Evolutionary conservation across 2,797 vertebrate species (phyloP).

Genomic region (Xiphophorus birchmanni): DNA sequence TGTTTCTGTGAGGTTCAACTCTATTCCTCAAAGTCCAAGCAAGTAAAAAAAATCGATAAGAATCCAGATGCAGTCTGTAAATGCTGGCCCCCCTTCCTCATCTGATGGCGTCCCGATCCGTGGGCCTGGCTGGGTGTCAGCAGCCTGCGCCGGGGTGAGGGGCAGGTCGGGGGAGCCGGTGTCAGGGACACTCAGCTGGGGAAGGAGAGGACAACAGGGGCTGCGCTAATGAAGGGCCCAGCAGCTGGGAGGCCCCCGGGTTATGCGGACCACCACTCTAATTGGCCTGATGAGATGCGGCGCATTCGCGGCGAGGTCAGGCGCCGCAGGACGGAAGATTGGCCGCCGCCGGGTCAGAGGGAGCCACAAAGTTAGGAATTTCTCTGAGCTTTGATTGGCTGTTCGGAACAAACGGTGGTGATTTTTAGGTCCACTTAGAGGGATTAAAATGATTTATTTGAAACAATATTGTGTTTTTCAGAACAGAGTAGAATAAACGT

Average conservation of each 20-base stretch:
- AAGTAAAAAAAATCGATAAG: not conserved
- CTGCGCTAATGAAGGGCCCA: conserved; percentile 66
- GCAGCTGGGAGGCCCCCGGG: conserved; percentile 52
- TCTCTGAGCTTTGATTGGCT: not conserved
- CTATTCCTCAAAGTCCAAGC: conserved; percentile 1
- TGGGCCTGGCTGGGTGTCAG: conserved; percentile 43
- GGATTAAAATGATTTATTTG: not conserved
- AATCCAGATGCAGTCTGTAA: conserved; percentile 15
- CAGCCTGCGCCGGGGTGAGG: conserved; percentile 42
- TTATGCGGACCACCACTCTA: conserved; percentile 54
- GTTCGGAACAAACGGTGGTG: conserved; percentile 4
- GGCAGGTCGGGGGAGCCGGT: conserved; percentile 46
- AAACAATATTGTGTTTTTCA: conserved; percentile 23
- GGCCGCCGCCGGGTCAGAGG: conserved; percentile 39
- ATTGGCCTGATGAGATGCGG: conserved; percentile 76
- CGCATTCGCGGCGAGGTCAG: conserved; percentile 51
- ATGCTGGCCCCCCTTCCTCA: not conserved
- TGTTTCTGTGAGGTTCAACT: not conserved
- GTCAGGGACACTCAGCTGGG: conserved; percentile 75
- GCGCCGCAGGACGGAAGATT: conserved; percentile 37
- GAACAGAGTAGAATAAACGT: conserved; percentile 27
- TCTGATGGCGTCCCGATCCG: conserved; percentile 5
- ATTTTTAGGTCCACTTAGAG: not conserved
- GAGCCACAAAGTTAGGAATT: conserved; percentile 7
- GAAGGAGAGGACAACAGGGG: conserved; percentile 60